A percentile compares a stretch with the other conserved stretches of the same genome.
These are phyloP conservation scores for Psix sp. DNA, from an alignment of 1,140 invertebrate genomes.

Conservation along the genomic window DNA sequence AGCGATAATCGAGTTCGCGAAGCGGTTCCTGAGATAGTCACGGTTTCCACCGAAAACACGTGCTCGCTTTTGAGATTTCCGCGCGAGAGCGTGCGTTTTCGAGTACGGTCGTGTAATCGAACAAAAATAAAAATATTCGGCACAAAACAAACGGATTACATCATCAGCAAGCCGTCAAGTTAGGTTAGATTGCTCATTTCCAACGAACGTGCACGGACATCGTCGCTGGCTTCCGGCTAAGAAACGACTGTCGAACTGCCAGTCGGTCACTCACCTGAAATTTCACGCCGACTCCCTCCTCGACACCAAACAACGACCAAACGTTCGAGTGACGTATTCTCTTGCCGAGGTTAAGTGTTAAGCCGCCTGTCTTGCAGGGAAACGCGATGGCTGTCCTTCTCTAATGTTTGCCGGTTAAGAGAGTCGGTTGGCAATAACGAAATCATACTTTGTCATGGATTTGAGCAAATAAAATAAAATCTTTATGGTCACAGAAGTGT, in stretches of 20 bases:
- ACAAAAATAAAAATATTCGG: background rate
- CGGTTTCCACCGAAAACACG: too few relatives aligned
- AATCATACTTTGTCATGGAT: too few relatives aligned
- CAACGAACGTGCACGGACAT: conserved; percentile 4
- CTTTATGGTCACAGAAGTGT: background rate
- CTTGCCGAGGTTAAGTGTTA: conserved; percentile 3
- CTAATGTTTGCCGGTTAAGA: background rate
- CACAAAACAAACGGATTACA: conserved; percentile 29
- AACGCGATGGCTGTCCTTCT: background rate
- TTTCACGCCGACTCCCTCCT: background rate
- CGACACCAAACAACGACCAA: background rate
- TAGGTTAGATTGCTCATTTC: conserved; percentile 20
- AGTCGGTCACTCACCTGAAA: conserved; percentile 5
- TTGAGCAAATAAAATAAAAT: background rate
- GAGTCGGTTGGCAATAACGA: too few relatives aligned
- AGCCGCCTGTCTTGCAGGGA: background rate
- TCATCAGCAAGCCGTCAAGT: conserved; percentile 13
- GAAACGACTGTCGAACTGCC: background rate
- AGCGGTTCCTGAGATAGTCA: too few relatives aligned
- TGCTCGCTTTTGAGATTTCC: too few relatives aligned
- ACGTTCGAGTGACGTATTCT: background rate
- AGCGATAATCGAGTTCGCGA: too few relatives aligned
- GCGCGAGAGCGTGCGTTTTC: too few relatives aligned
- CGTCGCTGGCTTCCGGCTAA: background rate
- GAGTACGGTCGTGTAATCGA: too few relatives aligned